A percentile compares a stretch with the other conserved stretches of the same genome.
Evolutionary conservation across 1,140 invertebrate species (phyloP).

Genomic region (Bombus soroeensis): DNA sequence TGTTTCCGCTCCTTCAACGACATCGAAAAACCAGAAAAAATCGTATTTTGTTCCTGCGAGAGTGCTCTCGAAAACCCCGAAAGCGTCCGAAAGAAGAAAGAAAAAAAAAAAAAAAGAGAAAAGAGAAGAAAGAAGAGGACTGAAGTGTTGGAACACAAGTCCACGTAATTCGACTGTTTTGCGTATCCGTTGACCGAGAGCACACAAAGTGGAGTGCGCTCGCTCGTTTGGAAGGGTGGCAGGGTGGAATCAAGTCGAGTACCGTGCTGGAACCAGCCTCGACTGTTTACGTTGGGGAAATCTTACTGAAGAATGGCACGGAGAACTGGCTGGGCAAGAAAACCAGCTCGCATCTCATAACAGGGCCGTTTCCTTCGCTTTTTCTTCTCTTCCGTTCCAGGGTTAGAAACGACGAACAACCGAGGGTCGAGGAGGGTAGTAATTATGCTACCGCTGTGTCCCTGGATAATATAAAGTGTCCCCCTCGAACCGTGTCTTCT

Average conservation of each 20-base stretch:
- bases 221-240: slow-evolving; percentile 56
- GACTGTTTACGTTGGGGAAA: slow-evolving; percentile 73
- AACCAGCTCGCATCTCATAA: slow-evolving; percentile 70
- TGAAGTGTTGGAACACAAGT: slow-evolving; percentile 12
- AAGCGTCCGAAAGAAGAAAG: background rate
- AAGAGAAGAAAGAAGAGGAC: background rate
- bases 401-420: background rate
- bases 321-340: slow-evolving; percentile 57
- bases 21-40: background rate
- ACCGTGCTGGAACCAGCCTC: slow-evolving; percentile 56
- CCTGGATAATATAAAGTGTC: slow-evolving; percentile 71
- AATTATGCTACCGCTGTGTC: slow-evolving; percentile 70
- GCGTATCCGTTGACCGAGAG: slow-evolving; percentile 50
- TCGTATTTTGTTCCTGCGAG: background rate
- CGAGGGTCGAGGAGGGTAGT: slow-evolving; percentile 46
- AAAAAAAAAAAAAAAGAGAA: background rate
- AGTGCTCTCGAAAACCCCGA: background rate
- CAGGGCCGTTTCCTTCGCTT: slow-evolving; percentile 45
- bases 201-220: slow-evolving; percentile 52
- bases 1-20: background rate
- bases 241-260: slow-evolving; percentile 63
- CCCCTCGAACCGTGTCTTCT: slow-evolving; percentile 57
- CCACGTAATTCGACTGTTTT: slow-evolving; percentile 51
- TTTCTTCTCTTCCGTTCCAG: slow-evolving; percentile 25
- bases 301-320: slow-evolving; percentile 68